Evolutionary conservation across 2,113 vertebrate genomes (phyloP).

Genomic region (Anguilla japonica): DNA sequence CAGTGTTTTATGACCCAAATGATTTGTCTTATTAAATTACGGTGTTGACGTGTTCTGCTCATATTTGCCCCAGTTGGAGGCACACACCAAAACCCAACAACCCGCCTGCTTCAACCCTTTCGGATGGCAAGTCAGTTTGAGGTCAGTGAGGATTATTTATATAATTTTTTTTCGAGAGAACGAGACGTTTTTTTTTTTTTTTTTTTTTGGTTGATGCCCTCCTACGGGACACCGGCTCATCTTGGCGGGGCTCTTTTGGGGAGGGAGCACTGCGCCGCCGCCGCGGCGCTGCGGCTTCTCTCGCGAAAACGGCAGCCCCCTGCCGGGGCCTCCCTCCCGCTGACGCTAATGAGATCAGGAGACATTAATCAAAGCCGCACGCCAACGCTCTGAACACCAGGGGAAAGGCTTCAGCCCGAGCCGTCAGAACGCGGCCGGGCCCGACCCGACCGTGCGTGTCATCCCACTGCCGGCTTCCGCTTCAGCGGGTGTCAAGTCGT

Average conservation of each 20-base stretch:
- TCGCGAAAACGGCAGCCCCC: neutral
- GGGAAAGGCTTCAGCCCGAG: neutral
- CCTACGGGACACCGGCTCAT: neutral
- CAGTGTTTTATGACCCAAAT: neutral
- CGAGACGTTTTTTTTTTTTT: neutral
- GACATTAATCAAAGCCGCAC: neutral
- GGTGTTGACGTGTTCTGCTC: neutral
- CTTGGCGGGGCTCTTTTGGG: neutral
- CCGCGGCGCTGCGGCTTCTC: too few relatives aligned
- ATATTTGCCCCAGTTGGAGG: neutral
- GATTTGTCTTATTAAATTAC: neutral
- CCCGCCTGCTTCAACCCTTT: neutral
- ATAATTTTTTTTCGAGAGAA: neutral
- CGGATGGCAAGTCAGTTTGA: neutral
- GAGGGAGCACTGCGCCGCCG: neutral
- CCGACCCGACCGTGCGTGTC: neutral
- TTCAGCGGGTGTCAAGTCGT: neutral
- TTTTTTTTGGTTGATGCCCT: neutral
- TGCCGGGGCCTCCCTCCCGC: neutral
- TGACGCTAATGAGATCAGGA: constrained; percentile 6
- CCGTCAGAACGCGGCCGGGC: neutral
- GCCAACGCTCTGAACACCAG: neutral
- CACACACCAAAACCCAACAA: neutral
- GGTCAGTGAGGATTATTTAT: neutral
- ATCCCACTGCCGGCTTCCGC: neutral